Percentiles rank a stretch among this genome's conserved stretches.
Evolutionary conservation across 2,113 vertebrate species (phyloP).

Genomic region (Merops nubicus): DNA sequence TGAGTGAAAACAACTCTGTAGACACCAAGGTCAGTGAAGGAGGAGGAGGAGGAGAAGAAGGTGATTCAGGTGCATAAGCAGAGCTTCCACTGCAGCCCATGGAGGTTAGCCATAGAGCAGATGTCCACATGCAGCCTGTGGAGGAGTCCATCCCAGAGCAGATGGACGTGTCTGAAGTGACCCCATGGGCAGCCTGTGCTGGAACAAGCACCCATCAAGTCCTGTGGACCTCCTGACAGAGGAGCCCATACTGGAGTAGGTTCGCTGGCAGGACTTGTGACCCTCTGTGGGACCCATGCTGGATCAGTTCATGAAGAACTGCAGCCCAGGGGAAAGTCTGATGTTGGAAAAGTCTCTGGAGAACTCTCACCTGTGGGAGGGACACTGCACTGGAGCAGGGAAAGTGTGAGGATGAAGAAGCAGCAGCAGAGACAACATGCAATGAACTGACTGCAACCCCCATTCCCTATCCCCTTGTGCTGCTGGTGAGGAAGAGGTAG

Average conservation of each 20-base stretch:
- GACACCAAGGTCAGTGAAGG: neutral
- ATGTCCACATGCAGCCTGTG: neutral
- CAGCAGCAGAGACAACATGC: neutral
- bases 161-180: neutral
- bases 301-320: neutral
- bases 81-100: neutral
- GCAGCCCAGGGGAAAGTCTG: neutral
- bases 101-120: no score
- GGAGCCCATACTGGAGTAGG: neutral
- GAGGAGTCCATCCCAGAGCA: rapidly evolving
- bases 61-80: neutral
- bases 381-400: neutral
- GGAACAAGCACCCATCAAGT: neutral
- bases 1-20: neutral
- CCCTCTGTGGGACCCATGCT: neutral
- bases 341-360: neutral
- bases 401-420: neutral
- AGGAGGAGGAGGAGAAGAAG: neutral
- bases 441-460: neutral
- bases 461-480: neutral
- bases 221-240: rapidly evolving
- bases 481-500: rapidly evolving
- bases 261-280: neutral
- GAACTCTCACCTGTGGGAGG: neutral
- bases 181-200: neutral